These are phyloP conservation scores for Psilanteris sp. DNA, from an alignment of 1,140 invertebrate genomes.

Conservation along the genomic window DNA sequence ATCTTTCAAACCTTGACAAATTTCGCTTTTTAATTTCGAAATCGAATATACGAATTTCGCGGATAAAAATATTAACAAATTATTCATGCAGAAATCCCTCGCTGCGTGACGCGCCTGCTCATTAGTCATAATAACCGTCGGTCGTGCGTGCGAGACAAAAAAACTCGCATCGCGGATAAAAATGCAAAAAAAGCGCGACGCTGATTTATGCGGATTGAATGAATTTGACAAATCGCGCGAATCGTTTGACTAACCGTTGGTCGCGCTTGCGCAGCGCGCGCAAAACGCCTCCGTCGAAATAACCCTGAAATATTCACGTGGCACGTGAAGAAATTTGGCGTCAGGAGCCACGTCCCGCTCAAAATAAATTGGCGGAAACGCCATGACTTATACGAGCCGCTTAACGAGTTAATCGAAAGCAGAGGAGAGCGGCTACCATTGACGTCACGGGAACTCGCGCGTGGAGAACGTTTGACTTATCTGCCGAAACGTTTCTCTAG, in stretches of 20 bases:
- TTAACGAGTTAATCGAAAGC: constrained; percentile 64
- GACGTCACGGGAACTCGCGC: constrained; percentile 57
- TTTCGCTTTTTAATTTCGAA: constrained; percentile 23
- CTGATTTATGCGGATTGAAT: constrained; percentile 52
- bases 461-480: constrained; percentile 64
- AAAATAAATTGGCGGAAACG: constrained; percentile 59
- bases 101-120: constrained; percentile 38
- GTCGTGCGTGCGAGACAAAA: constrained; percentile 32
- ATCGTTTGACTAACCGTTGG: constrained; percentile 46
- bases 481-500: constrained; percentile 42
- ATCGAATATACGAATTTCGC: constrained; percentile 17
- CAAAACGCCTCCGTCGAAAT: constrained; percentile 40
- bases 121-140: constrained; percentile 59
- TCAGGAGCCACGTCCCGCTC: constrained; percentile 23
- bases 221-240: constrained; percentile 55
- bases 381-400: constrained; percentile 53
- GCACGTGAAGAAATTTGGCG: constrained; percentile 55
- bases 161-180: constrained; percentile 12
- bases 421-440: constrained; percentile 49
- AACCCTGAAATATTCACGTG: constrained; percentile 40
- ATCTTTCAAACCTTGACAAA: constrained; percentile 25
- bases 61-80: constrained; percentile 50
- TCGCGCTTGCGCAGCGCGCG: constrained; percentile 18
- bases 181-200: constrained; percentile 13
- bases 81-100: constrained; percentile 44